Evolutionary conservation across 2,797 vertebrate genomes (phyloP).

Genomic region (Glossophaga mutica): DNA sequence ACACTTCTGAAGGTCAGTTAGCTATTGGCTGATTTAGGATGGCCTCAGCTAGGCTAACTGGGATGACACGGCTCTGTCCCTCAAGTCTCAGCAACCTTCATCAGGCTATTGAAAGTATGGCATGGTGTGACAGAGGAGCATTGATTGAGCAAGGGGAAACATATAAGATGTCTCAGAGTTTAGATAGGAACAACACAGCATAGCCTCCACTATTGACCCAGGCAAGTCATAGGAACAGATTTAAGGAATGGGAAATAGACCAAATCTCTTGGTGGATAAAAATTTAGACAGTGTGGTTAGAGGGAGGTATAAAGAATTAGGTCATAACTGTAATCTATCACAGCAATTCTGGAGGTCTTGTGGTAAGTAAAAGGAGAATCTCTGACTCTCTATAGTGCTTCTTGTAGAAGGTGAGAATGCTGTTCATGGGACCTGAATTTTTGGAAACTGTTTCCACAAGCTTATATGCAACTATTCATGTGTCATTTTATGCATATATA

Average conservation of each 20-base stretch:
- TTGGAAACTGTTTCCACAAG: neutral
- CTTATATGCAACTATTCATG: neutral
- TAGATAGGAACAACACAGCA: neutral
- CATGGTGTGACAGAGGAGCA: neutral
- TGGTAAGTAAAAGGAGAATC: neutral
- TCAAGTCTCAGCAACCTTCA: neutral
- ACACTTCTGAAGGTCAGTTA: neutral
- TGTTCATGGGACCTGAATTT: neutral
- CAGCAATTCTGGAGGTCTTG: neutral
- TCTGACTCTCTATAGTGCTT: neutral
- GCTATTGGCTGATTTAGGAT: neutral
- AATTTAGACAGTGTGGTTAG: neutral
- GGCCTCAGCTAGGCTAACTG: neutral
- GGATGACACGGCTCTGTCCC: neutral
- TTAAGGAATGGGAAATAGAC: neutral
- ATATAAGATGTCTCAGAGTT: neutral
- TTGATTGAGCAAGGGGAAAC: neutral
- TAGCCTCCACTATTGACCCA: neutral
- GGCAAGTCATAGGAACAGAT: neutral
- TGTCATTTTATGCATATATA: neutral
- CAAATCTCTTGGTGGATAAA: neutral
- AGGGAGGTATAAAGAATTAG: neutral
- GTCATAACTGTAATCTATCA: neutral
- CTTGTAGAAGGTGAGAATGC: neutral
- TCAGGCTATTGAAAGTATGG: neutral